Percentiles rank a stretch among this genome's conserved stretches.
Evolutionary conservation across 2,797 vertebrate species (phyloP).

Genomic region (Lepus townsendii): DNA sequence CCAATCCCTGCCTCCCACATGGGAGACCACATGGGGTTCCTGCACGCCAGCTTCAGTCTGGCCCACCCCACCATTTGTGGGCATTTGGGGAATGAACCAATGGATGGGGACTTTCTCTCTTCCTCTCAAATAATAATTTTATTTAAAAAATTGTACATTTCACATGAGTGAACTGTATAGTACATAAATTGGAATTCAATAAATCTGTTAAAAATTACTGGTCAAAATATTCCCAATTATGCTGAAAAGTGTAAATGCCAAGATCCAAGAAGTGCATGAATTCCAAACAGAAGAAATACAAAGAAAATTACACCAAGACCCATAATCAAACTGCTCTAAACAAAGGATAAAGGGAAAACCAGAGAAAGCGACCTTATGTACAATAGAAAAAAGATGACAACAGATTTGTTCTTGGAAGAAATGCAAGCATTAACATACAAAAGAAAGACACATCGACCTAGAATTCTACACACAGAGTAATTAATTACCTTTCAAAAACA

Average conservation of each 20-base stretch:
- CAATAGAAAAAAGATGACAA: neutral
- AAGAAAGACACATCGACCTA: neutral
- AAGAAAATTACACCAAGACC: conserved; percentile 13
- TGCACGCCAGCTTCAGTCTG: too few relatives aligned
- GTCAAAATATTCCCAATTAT: neutral
- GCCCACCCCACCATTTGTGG: too few relatives aligned
- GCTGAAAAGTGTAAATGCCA: conserved; percentile 43
- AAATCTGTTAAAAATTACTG: conserved; percentile 20
- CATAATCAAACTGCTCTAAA: conserved; percentile 5
- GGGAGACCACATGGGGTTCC: too few relatives aligned
- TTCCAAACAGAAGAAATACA: neutral
- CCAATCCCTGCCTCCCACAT: too few relatives aligned
- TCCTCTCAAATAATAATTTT: too few relatives aligned
- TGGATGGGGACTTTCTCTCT: too few relatives aligned
- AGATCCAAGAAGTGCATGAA: conserved; percentile 31
- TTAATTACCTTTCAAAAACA: neutral
- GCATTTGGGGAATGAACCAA: too few relatives aligned
- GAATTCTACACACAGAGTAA: neutral
- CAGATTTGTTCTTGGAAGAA: neutral
- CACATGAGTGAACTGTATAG: conserved; percentile 1
- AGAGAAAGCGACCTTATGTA: neutral
- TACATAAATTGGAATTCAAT: conserved; percentile 41
- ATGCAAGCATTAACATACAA: neutral
- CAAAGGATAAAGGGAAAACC: neutral
- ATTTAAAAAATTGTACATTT: neutral